Base-by-base conservation (phyloP, 2,888 invertebrate genomes). In the Drosophila phalerata region DNA sequence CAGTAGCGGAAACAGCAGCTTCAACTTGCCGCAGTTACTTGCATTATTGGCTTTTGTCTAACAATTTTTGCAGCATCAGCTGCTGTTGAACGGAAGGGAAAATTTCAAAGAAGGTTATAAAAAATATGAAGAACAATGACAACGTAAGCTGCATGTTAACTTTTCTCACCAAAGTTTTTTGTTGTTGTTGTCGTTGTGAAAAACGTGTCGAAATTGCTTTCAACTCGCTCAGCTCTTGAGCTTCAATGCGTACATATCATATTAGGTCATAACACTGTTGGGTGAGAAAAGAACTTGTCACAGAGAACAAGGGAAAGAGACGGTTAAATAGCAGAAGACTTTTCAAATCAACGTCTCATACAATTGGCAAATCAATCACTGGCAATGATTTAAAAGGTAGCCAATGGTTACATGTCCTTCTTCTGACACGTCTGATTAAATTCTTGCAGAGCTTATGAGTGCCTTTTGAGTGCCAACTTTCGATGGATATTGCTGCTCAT, bases 331-430 rank as follows among this genome's bases (percentile, higher is more conserved):
- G 22, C 4, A 4, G 4, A 22, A 22, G 22, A 22, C 22, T 4
- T 22, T 22, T 22, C 22, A 22, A 69, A 38, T 19, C 40, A 56
- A 25, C 47, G 48, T 48, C 56, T 63, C 65, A 42, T 43, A 45
- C 55, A 78, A 60, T 63, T 32, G 30, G 5, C 10, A 38, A 69
- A 81, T 84, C 86, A 84, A 83, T 83, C 82, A 84, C 38, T 48
- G 72, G 68, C 77, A 49, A 69, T 69, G 67, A 71, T 69, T 69
- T 17, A 45, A 37, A 53, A 77, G 80, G 85, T 82, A 77, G 64
- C 72, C 75, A 69, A 61, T 61, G 42, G 63, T 28, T 17, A 34
- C 42, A 42, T n/a, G n/a, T 8, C n/a, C 40, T 4, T 9, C 53
- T 38, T 17, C 28, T 62, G 58, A 51, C 61, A 69, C 28, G 45